phyloP scores from a whole-genome alignment of 2,113 vertebrate genomes.

The Trinectes maculatus region DNA sequence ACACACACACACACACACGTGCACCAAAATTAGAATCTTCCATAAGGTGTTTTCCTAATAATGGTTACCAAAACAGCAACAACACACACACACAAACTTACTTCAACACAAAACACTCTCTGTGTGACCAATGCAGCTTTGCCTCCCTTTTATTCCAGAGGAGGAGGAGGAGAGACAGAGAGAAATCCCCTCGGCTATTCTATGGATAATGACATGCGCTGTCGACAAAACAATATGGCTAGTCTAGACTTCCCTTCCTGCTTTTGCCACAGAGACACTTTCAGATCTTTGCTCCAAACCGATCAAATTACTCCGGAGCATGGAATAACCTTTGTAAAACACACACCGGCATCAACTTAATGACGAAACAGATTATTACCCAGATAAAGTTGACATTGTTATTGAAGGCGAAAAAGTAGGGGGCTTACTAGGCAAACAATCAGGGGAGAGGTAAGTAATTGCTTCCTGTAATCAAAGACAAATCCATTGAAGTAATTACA shows the following conservation, averaged over 20 bases:
- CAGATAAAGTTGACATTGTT: constrained; percentile 42
- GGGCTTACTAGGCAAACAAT: constrained; percentile 60
- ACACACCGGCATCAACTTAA: not conserved
- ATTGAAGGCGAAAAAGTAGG: constrained; percentile 4
- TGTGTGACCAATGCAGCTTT: constrained; percentile 65
- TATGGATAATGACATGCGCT: constrained; percentile 70
- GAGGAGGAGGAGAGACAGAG: constrained; percentile 48
- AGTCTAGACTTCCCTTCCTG: constrained; percentile 73
- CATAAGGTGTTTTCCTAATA: constrained; percentile 42
- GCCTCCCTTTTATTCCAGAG: constrained; percentile 47
- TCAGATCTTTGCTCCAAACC: constrained; percentile 40
- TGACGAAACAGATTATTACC: constrained; percentile 21
- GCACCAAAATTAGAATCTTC: constrained; percentile 23
- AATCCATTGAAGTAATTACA: constrained; percentile 69
- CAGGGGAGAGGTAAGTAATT: constrained; percentile 64
- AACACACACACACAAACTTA: constrained; percentile 17
- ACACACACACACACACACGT: constrained; percentile 5
- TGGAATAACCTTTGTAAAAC: constrained; percentile 9
- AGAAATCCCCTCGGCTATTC: constrained; percentile 61
- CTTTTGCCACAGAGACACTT: constrained; percentile 43
- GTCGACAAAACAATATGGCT: constrained; percentile 71
- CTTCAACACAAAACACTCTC: constrained; percentile 61
- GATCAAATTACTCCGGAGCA: constrained; percentile 10
- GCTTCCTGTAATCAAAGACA: constrained; percentile 72
- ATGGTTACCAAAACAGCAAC: constrained; percentile 52